Percentiles rank a stretch among this genome's conserved stretches.
Conservation (phyloP, 2,113 vertebrate genomes). For the Anguilla japonica region DNA sequence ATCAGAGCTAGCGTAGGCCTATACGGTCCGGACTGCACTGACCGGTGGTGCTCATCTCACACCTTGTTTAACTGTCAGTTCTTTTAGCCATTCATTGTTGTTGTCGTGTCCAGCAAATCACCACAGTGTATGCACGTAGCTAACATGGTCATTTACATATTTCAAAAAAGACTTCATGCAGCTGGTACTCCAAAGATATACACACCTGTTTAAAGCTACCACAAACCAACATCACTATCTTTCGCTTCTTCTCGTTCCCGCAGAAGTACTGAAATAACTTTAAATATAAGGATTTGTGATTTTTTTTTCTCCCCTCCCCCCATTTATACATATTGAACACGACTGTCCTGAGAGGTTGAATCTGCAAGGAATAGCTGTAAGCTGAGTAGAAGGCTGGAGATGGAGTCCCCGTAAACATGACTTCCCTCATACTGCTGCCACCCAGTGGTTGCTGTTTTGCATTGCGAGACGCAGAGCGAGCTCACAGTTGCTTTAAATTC, state of each 20-base stretch:
- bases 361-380: neutral
- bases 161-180: no score
- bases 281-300: no score
- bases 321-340: no score
- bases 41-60: neutral
- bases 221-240: no score
- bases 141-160: no score
- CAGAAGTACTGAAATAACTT: no score
- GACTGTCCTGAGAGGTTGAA: neutral
- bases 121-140: neutral
- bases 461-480: slow-evolving; percentile 13
- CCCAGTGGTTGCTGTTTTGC: slow-evolving; percentile 28
- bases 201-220: no score
- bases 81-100: neutral
- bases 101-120: neutral
- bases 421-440: slow-evolving; percentile 32
- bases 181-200: no score
- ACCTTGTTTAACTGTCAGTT: neutral
- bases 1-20: neutral
- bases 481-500: slow-evolving; percentile 13
- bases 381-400: neutral
- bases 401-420: neutral
- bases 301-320: no score
- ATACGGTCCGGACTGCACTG: neutral
- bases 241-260: no score